Base-by-base conservation (phyloP, 2,888 invertebrate species). In the Protonemura montana region DNA sequence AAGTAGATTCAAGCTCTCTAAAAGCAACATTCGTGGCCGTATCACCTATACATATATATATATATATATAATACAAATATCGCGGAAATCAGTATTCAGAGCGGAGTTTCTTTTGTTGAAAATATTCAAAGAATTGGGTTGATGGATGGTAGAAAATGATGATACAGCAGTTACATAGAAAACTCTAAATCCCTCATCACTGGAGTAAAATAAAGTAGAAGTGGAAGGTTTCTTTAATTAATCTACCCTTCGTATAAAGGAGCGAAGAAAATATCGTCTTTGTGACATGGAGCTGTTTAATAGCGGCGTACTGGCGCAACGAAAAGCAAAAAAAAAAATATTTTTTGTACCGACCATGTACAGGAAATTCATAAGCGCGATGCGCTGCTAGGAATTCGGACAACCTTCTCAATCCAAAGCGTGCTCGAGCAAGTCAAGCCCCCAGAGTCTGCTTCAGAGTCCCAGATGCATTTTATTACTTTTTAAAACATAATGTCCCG, bases 31-130 rank as follows among this genome's bases (percentile, higher is more conserved):
- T 59, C 59, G 1, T 1, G 59, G 59, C 7, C 3, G 59, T 59
- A 59, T 13, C 59, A 59, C 16, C 21, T 59, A 59, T n/a, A n/a
- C n/a, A n/a, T n/a, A n/a, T n/a, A n/a, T n/a, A n/a, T n/a, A n/a
- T n/a, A n/a, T n/a, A n/a, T 59, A 21, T 35, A 35, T 59, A 21
- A 13, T 13, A 59, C 13, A 59, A 59, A 59, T 59, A 59, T 59
- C 21, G 59, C 59, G 59, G 59, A 59, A 59, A 59, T 59, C 59
- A 59, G 59, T 59, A 59, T 59, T 59, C 59, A 59, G 59, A 59
- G 13, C 59, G 59, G 59, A 13, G 21, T 59, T 21, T 59, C 59
- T 59, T 59, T 59, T 59, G 59, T 59, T 59, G 59, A 59, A 59
- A 59, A 59, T 59, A 59, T 59, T 59, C 59, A 59, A 59, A 59